phyloP scores from a whole-genome alignment of 2,888 invertebrate genomes.

The Cremastinae sp. region DNA sequence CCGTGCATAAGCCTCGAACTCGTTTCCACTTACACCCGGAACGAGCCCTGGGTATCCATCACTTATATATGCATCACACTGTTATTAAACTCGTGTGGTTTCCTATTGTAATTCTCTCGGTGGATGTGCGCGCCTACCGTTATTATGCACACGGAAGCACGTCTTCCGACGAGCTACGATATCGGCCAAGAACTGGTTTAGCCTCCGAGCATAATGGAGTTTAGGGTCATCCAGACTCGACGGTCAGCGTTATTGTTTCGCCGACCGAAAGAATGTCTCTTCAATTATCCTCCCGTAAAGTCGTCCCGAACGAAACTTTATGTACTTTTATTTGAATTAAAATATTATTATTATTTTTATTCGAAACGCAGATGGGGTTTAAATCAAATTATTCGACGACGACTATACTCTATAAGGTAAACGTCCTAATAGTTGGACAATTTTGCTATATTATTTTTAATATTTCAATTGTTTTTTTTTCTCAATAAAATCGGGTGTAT shows the following conservation, averaged over 20 bases:
- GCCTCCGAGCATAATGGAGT: background rate
- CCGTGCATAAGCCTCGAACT: slow-evolving; percentile 27
- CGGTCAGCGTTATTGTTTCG: too few species aligned
- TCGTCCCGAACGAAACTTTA: too few species aligned
- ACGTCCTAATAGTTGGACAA: too few species aligned
- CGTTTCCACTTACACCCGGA: slow-evolving; percentile 23
- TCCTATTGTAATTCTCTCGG: slow-evolving; percentile 9
- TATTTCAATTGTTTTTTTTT: too few species aligned
- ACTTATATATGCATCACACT: slow-evolving; percentile 36
- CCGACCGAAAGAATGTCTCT: too few species aligned
- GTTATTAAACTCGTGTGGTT: slow-evolving; percentile 4
- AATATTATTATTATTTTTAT: too few species aligned
- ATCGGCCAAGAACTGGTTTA: slow-evolving; percentile 24
- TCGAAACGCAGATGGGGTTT: too few species aligned
- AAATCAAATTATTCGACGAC: too few species aligned
- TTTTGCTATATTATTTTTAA: too few species aligned
- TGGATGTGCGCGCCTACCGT: background rate
- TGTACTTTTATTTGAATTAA: too few species aligned
- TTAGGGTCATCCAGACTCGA: background rate
- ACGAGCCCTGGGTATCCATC: slow-evolving; percentile 28
- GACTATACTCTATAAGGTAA: too few species aligned
- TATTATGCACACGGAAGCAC: slow-evolving; percentile 18
- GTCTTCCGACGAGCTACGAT: background rate
- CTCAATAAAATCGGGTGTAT: too few species aligned
- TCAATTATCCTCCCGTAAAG: slow-evolving; percentile 19